A percentile compares a stretch with the other conserved stretches of the same genome.
phyloP scores from a whole-genome alignment of 1,140 invertebrate species.

The Aphaenogaster rudis region DNA sequence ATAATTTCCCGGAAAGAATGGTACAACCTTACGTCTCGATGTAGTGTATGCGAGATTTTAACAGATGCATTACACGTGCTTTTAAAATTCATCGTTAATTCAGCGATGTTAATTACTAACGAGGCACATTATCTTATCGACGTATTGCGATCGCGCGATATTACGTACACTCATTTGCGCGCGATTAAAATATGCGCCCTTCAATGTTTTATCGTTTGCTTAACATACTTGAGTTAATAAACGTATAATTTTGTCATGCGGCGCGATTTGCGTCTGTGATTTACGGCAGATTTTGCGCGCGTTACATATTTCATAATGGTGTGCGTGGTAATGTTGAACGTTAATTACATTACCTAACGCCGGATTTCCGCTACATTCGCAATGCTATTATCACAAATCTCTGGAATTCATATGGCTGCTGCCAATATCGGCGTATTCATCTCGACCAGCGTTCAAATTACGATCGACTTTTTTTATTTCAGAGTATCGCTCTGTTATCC shows the following conservation, averaged over 20 bases:
- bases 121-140: not conserved
- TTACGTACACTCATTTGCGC: not conserved
- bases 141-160: not conserved
- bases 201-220: conserved; percentile 8
- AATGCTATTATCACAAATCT: conserved; percentile 54
- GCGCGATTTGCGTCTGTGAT: conserved; percentile 29
- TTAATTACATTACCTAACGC: conserved; percentile 52
- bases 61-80: not conserved
- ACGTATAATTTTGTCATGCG: conserved; percentile 27
- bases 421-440: conserved; percentile 13
- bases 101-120: conserved; percentile 28
- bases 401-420: not conserved
- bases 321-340: conserved; percentile 44
- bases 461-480: not conserved
- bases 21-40: conserved; percentile 4
- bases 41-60: not conserved
- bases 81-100: conserved; percentile 45
- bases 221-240: conserved; percentile 37
- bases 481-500: not conserved
- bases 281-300: conserved; percentile 20
- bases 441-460: conserved; percentile 26
- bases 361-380: conserved; percentile 24
- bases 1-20: conserved; percentile 47
- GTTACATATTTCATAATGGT: conserved; percentile 39
- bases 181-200: not conserved